Evolutionary conservation across 2,888 invertebrate species (phyloP).

Genomic region (Teleogryllus oceanicus): DNA sequence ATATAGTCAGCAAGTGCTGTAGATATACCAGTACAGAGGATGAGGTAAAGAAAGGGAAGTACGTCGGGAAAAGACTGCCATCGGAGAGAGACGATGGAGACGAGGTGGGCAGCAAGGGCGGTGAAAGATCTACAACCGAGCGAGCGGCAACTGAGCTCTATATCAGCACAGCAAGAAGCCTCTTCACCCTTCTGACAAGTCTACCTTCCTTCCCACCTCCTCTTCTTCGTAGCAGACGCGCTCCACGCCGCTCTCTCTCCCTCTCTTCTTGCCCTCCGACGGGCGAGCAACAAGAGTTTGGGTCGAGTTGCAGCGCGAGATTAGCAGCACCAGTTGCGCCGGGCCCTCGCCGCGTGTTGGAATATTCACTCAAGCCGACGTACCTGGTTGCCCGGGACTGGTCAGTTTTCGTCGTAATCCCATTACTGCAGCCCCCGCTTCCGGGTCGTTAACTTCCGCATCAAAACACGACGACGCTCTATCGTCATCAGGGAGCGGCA

Average conservation of each 20-base stretch:
- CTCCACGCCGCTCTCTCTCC: not conserved
- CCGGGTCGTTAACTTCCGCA: not conserved
- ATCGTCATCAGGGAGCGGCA: not conserved
- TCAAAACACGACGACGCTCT: not conserved
- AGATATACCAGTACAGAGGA: no score
- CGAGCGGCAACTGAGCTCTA: not conserved
- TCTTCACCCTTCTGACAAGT: not conserved
- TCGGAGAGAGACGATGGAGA: not conserved
- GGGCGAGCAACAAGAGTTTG: not conserved
- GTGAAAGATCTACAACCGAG: not conserved
- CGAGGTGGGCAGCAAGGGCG: not conserved
- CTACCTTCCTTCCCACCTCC: not conserved
- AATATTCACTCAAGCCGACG: not conserved
- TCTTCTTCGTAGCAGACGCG: not conserved
- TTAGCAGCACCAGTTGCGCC: not conserved
- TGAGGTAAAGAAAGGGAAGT: not conserved
- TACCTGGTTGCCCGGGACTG: not conserved
- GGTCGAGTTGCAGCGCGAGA: not conserved
- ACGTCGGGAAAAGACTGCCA: not conserved
- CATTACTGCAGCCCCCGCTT: not conserved
- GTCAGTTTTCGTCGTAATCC: constrained; percentile 18
- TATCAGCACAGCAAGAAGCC: not conserved
- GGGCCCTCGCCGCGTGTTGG: not conserved
- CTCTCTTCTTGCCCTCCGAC: not conserved
- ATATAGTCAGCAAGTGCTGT: no score